Evolutionary conservation across 2,113 vertebrate genomes (phyloP).

Genomic region (Hyperoodon ampullatus): DNA sequence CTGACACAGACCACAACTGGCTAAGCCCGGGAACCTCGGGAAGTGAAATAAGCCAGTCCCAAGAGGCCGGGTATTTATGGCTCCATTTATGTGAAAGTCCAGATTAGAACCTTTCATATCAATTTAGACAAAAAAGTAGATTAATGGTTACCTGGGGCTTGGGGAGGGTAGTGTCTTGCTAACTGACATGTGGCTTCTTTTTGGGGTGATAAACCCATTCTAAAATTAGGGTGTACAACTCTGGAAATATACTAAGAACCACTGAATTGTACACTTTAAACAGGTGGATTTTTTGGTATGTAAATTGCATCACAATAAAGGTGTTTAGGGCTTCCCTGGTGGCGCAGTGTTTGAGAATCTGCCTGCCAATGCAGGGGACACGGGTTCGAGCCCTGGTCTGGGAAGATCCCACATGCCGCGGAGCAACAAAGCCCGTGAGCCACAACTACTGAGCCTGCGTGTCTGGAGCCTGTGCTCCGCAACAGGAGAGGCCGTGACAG

Average conservation of each 20-base stretch:
- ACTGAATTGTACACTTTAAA: background rate
- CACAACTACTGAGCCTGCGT: too few species aligned
- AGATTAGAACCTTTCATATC: background rate
- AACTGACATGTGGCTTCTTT: background rate
- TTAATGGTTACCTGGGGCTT: background rate
- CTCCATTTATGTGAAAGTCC: background rate
- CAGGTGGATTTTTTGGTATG: background rate
- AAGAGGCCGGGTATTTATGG: background rate
- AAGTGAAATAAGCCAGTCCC: background rate
- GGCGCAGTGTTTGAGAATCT: too few species aligned
- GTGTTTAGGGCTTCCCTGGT: background rate
- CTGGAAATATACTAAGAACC: background rate
- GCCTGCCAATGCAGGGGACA: too few species aligned
- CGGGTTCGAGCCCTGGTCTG: too few species aligned
- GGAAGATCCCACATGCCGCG: too few species aligned
- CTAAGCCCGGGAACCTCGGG: fast-evolving
- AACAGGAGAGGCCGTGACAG: too few species aligned
- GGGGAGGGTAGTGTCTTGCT: background rate
- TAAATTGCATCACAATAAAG: background rate
- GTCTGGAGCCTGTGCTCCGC: too few species aligned
- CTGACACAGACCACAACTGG: fast-evolving
- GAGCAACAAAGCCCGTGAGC: too few species aligned
- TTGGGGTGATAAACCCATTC: too few species aligned
- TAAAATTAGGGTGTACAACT: background rate
- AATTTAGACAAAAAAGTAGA: background rate